These are phyloP conservation scores for Daktulosphaira vitifoliae DNA, from an alignment of 1,140 invertebrate species.

Conservation along the genomic window DNA sequence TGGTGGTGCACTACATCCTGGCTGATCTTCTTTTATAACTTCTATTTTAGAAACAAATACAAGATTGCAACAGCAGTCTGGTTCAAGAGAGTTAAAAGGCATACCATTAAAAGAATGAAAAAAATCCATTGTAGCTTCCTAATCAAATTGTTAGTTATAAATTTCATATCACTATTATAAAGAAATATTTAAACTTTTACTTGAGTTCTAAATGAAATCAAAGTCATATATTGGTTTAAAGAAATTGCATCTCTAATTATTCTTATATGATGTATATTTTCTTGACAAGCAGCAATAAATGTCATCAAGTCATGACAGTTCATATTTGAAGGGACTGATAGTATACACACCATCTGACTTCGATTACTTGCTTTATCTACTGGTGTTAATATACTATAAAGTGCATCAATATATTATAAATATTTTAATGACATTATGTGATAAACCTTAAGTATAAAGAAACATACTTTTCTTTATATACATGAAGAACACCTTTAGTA, in stretches of 20 bases:
- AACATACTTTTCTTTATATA: slow-evolving; percentile 89
- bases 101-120: slow-evolving; percentile 86
- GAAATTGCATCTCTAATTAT: slow-evolving; percentile 71
- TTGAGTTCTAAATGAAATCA: slow-evolving; percentile 71
- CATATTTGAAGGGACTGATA: slow-evolving; percentile 85
- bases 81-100: slow-evolving; percentile 87
- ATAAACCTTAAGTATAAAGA: no score
- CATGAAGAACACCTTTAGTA: slow-evolving; percentile 89
- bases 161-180: slow-evolving; percentile 42
- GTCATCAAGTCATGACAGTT: slow-evolving; percentile 87
- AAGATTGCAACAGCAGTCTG: slow-evolving; percentile 78
- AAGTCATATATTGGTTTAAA: slow-evolving; percentile 95
- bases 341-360: slow-evolving; percentile 80
- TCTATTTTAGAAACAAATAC: slow-evolving; percentile 93
- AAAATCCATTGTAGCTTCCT: slow-evolving; percentile 80
- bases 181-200: slow-evolving; percentile 43
- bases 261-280: slow-evolving; percentile 80
- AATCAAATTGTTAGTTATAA: slow-evolving; percentile 39
- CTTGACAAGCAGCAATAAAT: slow-evolving; percentile 89
- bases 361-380: slow-evolving; percentile 49
- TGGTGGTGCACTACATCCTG: slow-evolving; percentile 52
- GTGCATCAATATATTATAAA: slow-evolving; percentile 24
- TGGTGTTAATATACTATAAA: slow-evolving; percentile 50
- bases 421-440: no score
- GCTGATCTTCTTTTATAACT: slow-evolving; percentile 57